These are phyloP conservation scores for Coecobrya sp. DNA, from an alignment of 2,888 invertebrate genomes.

Conservation along the genomic window DNA sequence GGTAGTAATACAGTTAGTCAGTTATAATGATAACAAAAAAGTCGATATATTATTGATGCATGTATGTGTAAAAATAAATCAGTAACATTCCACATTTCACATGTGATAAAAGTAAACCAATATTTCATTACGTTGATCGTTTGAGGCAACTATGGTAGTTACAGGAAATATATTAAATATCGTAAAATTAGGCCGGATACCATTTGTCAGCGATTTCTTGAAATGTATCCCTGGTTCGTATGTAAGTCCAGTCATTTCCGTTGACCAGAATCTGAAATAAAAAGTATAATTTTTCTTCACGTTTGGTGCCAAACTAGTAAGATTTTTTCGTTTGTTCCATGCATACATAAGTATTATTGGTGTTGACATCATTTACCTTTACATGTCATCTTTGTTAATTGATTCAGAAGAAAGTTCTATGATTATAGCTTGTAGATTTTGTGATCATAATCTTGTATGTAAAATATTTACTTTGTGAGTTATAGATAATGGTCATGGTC, in stretches of 20 bases:
- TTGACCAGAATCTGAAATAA: constrained; percentile 82
- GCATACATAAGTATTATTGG: not conserved
- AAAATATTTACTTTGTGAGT: no score
- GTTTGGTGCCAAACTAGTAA: not conserved
- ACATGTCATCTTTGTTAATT: no score
- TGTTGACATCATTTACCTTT: not conserved
- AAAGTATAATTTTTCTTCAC: not conserved
- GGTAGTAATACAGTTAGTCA: constrained; percentile 49
- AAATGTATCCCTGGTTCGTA: constrained; percentile 79
- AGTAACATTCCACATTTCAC: constrained; percentile 60
- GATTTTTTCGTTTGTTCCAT: not conserved
- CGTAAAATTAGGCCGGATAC: not conserved
- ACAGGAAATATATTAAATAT: not conserved
- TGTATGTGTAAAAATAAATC: constrained; percentile 35
- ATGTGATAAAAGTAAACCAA: constrained; percentile 59
- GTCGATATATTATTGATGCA: constrained; percentile 28
- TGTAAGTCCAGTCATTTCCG: constrained; percentile 78
- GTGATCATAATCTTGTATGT: no score
- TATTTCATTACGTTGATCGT: constrained; percentile 27
- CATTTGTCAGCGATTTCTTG: constrained; percentile 68
- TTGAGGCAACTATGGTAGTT: not conserved
- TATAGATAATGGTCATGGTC: no score
- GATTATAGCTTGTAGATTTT: no score
- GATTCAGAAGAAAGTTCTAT: no score
- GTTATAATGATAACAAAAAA: constrained; percentile 37